Conservation (phyloP, 2,113 vertebrate species). For the Platycercus adscitus region DNA sequence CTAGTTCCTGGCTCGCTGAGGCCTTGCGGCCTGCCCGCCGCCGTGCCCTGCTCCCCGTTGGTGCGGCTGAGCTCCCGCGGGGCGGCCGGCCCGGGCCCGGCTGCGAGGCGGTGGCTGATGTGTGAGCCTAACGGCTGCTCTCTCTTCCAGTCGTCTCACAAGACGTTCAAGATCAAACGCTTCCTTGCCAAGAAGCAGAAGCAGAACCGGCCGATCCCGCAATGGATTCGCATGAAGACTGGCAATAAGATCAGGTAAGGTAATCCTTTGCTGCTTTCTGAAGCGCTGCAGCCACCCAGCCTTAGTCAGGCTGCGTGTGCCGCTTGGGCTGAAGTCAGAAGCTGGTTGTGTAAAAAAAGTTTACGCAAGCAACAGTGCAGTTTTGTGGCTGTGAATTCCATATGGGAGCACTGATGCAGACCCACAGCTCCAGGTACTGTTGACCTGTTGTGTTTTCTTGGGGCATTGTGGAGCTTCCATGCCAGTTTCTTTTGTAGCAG, state of each 20-base stretch:
- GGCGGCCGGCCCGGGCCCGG: not conserved
- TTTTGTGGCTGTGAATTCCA: rapidly evolving
- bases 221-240: constrained; percentile 99
- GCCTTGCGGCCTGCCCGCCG: not conserved
- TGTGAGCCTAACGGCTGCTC: not conserved
- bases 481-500: rapidly evolving
- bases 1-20: not conserved
- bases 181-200: constrained; percentile 99
- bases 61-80: not conserved
- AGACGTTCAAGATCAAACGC: constrained; percentile 97
- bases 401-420: rapidly evolving
- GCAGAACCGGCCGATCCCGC: constrained; percentile 96
- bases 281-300: not conserved
- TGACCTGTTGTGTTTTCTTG: rapidly evolving
- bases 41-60: not conserved
- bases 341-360: too few species aligned
- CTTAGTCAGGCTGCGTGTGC: rapidly evolving
- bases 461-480: rapidly evolving
- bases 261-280: rapidly evolving
- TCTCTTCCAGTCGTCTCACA: constrained; percentile 90
- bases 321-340: rapidly evolving
- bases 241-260: constrained; percentile 97
- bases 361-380: rapidly evolving
- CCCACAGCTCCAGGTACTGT: rapidly evolving
- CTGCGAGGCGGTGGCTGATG: not conserved